These are phyloP conservation scores for Mus spicilegus DNA, from an alignment of 2,113 vertebrate genomes.

Conservation along the genomic window DNA sequence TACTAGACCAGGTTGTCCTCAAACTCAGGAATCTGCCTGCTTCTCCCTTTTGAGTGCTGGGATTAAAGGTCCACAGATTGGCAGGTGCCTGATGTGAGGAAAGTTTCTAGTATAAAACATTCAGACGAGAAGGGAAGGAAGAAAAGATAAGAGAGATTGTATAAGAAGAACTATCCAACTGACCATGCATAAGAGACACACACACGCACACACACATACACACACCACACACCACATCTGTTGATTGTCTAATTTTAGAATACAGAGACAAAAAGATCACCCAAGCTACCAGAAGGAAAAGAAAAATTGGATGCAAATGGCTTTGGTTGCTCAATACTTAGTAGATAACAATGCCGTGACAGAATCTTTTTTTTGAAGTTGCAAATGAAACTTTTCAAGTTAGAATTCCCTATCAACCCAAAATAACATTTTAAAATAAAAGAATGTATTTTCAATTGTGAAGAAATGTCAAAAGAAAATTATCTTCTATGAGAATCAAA, in stretches of 20 bases:
- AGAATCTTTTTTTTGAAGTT: constrained; percentile 25
- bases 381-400: constrained; percentile 31
- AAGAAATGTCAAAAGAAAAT: background rate
- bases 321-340: background rate
- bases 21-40: background rate
- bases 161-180: background rate
- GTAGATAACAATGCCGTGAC: background rate
- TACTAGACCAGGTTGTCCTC: background rate
- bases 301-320: background rate
- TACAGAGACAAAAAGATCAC: background rate
- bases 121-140: background rate
- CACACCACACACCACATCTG: background rate
- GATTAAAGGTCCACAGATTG: background rate
- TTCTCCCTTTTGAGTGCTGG: background rate
- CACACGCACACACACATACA: background rate
- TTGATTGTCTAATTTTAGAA: background rate
- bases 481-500: background rate
- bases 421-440: background rate
- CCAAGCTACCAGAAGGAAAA: background rate
- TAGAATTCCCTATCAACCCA: constrained; percentile 15
- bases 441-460: background rate
- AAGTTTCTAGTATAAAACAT: background rate
- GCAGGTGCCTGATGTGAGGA: background rate
- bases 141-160: background rate
- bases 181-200: background rate